Conservation (phyloP, 2,113 vertebrate genomes). For the Embiotoca jacksoni region DNA sequence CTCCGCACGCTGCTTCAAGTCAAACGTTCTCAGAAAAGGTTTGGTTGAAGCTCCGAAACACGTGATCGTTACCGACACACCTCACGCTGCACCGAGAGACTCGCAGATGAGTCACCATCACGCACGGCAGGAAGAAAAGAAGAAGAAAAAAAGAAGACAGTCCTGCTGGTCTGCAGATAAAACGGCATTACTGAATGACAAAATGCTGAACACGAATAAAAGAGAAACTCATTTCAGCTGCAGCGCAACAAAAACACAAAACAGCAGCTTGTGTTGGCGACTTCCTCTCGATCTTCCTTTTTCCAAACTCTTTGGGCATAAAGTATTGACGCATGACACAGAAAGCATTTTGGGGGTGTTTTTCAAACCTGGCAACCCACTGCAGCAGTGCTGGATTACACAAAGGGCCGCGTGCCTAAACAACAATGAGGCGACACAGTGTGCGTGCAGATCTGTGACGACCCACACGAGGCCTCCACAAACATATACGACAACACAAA, state of each 20-base stretch:
- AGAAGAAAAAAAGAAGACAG: background rate
- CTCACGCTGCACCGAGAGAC: slow-evolving; percentile 3
- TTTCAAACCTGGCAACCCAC: slow-evolving; percentile 15
- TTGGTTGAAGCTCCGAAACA: background rate
- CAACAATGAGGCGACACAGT: slow-evolving; percentile 13
- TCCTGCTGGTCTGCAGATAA: background rate
- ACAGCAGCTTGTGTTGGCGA: too few relatives aligned
- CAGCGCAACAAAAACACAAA: too few relatives aligned
- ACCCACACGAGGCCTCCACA: too few relatives aligned
- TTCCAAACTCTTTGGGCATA: too few relatives aligned
- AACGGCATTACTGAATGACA: background rate
- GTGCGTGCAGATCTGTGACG: background rate
- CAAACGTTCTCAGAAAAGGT: too few relatives aligned
- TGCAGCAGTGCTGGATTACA: background rate
- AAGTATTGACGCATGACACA: too few relatives aligned
- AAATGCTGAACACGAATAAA: background rate
- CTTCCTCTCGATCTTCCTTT: too few relatives aligned
- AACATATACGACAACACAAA: too few relatives aligned
- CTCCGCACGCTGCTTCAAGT: too few relatives aligned
- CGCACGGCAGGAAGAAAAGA: background rate
- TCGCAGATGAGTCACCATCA: slow-evolving; percentile 39
- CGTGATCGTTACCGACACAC: slow-evolving; percentile 15
- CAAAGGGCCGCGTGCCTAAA: slow-evolving; percentile 4
- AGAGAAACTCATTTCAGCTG: background rate
- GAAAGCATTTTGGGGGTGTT: background rate